Percentiles rank a stretch among this genome's conserved stretches.
phyloP scores from a whole-genome alignment of 2,888 invertebrate species.

The Camponotus fellah region DNA sequence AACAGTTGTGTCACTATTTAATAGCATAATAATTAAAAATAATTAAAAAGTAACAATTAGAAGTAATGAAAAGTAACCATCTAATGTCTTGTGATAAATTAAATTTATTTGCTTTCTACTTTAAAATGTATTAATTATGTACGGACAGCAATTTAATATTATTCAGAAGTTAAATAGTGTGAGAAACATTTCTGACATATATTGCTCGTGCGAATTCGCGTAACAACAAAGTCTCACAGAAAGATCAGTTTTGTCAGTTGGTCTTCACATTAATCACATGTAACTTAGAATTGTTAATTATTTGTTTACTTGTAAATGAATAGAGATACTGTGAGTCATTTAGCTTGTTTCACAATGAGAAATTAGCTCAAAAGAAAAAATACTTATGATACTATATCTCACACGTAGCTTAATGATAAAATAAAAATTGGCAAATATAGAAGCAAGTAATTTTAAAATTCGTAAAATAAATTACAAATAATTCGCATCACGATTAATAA shows the following conservation, averaged over 20 bases:
- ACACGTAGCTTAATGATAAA: background rate
- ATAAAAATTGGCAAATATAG: background rate
- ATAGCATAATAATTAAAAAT: background rate
- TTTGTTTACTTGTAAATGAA: background rate
- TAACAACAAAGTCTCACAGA: background rate
- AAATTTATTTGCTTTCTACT: background rate
- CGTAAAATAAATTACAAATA: background rate
- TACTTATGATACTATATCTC: background rate
- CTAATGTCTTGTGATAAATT: background rate
- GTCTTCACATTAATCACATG: background rate
- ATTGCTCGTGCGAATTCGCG: constrained; percentile 13
- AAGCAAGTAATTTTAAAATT: background rate
- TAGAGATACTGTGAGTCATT: background rate
- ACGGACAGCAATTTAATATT: background rate
- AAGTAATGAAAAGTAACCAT: background rate
- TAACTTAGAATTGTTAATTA: background rate
- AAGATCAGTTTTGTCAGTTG: background rate
- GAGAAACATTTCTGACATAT: constrained; percentile 13
- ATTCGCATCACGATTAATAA: constrained; percentile 11
- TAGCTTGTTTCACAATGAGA: background rate
- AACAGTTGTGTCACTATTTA: background rate
- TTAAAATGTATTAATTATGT: constrained; percentile 12
- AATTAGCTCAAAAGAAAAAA: background rate
- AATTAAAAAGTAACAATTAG: background rate
- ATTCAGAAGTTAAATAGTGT: constrained; percentile 9